Evolutionary conservation across 2,113 vertebrate genomes (phyloP).

Genomic region (Varanus komodoensis): DNA sequence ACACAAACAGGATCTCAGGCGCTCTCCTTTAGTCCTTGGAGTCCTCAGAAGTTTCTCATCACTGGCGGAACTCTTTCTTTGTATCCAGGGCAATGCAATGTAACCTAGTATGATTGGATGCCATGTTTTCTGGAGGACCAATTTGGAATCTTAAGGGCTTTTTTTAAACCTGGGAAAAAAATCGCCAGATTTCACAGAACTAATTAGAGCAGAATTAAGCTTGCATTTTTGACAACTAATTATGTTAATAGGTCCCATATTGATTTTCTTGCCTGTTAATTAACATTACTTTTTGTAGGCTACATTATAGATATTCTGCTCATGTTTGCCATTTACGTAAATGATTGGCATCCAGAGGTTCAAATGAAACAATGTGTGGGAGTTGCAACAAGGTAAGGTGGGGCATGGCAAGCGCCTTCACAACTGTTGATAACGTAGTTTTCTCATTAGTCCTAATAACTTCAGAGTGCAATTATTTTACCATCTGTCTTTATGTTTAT

Average conservation of each 20-base stretch:
- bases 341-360: constrained; percentile 37
- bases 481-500: constrained; percentile 56
- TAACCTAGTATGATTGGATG: not conserved
- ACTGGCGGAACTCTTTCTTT: not conserved
- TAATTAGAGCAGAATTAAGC: constrained; percentile 52
- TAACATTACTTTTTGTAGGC: constrained; percentile 34
- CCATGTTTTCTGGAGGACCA: not conserved
- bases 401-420: constrained; percentile 41
- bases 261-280: constrained; percentile 44
- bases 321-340: constrained; percentile 28
- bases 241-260: constrained; percentile 51
- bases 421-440: constrained; percentile 38
- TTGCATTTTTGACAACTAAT: constrained; percentile 56
- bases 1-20: too few relatives aligned
- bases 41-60: not conserved
- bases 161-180: not conserved
- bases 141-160: not conserved
- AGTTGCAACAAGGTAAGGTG: constrained; percentile 43
- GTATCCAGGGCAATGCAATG: not conserved
- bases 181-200: constrained; percentile 41
- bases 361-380: constrained; percentile 3
- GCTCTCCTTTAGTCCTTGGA: too few relatives aligned
- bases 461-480: constrained; percentile 58
- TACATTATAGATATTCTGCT: constrained; percentile 29
- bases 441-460: constrained; percentile 47